These are phyloP conservation scores for Prostheceraeus crozeri DNA, from an alignment of 2,888 invertebrate species.

Conservation along the genomic window DNA sequence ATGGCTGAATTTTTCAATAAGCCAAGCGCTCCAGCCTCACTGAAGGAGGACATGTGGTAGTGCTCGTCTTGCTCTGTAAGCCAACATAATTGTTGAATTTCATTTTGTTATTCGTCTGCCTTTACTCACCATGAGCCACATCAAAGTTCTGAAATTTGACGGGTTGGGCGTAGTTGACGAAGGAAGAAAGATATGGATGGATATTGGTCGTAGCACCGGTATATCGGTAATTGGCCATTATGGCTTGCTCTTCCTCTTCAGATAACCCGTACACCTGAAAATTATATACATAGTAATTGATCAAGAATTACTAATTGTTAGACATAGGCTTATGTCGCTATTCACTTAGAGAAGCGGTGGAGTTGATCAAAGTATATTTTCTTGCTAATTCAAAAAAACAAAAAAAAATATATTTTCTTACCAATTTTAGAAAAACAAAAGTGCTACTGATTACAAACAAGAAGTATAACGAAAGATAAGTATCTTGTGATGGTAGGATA, in stretches of 20 bases:
- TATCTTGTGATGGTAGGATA: too few relatives aligned
- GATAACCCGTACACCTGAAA: constrained; percentile 46
- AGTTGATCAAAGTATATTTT: too few relatives aligned
- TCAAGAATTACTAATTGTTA: too few relatives aligned
- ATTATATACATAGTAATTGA: too few relatives aligned
- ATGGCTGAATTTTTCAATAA: constrained; percentile 38
- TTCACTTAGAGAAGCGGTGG: too few relatives aligned
- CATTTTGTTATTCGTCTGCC: too few relatives aligned
- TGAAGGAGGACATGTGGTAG: constrained; percentile 41
- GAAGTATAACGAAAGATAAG: too few relatives aligned
- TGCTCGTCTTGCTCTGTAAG: constrained; percentile 36
- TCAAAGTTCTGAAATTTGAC: constrained; percentile 98
- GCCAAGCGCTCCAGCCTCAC: constrained; percentile 37
- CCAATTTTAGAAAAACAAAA: too few relatives aligned
- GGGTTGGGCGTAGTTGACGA: constrained; percentile 99
- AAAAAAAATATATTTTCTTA: too few relatives aligned
- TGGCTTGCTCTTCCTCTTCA: constrained; percentile 59
- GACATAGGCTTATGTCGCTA: too few relatives aligned
- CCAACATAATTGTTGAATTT: constrained; percentile 20
- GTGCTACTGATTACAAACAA: too few relatives aligned
- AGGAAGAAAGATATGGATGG: constrained; percentile 93
- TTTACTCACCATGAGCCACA: constrained; percentile 62
- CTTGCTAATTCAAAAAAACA: too few relatives aligned
- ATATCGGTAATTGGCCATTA: constrained; percentile 66
- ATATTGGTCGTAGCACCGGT: constrained; percentile 96